Base-by-base conservation (phyloP, 2,888 invertebrate species). In the Drosophila planitibia region DNA sequence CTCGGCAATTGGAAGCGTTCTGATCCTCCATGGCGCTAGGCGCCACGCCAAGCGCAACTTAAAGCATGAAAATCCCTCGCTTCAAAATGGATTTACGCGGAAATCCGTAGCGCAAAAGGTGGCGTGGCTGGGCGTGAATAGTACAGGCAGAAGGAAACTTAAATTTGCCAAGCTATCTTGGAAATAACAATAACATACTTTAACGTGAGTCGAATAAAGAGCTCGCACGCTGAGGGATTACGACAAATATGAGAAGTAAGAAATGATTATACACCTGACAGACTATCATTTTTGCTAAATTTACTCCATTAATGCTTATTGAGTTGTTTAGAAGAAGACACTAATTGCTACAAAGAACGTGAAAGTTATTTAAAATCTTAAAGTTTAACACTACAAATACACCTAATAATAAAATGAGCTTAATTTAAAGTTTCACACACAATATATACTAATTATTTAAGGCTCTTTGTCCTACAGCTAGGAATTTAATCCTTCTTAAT, bases 41-140 rank as follows among this genome's bases (percentile, higher is more conserved):
- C 55, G 28, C 68, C 60, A 90, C 75, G 83, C 70, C 66, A 83
- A 76, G 73, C 67, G 47, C 72, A 65, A 61, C 55, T 79, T 76
- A 67, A 72, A 73, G 76, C 80, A 88, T 74, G 72, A 82, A 88
- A 90, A 82, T 88, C 89, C 85, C 68, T 68, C 62, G 72, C 72
- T 83, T 75, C 68, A 73, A 70, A 79, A 66, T 66, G 89, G 85
- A 83, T 90, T 84, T 81, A 72, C 68, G 47, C 73, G 49, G 73
- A 79, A 76, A 70, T 70, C 83, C 69, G 62, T 65, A 58, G 53
- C 60, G 70, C 51, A 66, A 63, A 80, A 70, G 58, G 63, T 74
- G 61, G 65, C 68, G 64, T 67, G 63, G 64, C 64, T 83, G 53
- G 61, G 59, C 55, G 32, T 51, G 57, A 39, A 52, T 47, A 59